Percentiles rank a stretch among this genome's conserved stretches.
Conservation (phyloP, 2,888 invertebrate species). For the Panzeria rudis region DNA sequence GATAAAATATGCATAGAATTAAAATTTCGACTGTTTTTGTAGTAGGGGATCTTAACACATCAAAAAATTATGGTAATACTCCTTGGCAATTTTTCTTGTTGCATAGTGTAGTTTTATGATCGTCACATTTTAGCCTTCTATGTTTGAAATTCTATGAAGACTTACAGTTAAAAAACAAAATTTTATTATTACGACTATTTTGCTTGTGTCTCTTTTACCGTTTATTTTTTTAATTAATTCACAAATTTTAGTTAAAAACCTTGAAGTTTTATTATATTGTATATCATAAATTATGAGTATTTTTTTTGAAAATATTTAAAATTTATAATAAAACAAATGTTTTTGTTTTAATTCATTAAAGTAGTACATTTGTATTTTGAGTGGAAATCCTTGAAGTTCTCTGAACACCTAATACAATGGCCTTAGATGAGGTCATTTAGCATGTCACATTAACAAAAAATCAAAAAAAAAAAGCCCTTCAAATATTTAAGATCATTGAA, state of each 20-base stretch:
- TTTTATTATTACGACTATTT: neutral
- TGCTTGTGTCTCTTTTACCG: neutral
- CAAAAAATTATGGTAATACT: too few relatives aligned
- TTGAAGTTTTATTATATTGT: neutral
- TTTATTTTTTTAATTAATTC: slow-evolving; percentile 5
- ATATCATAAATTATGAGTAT: neutral
- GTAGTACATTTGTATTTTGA: neutral
- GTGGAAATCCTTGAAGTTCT: slow-evolving; percentile 58
- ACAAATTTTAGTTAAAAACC: slow-evolving; percentile 23
- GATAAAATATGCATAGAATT: too few relatives aligned
- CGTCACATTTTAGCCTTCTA: too few relatives aligned
- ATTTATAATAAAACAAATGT: slow-evolving; percentile 13
- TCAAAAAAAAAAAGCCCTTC: slow-evolving; percentile 36
- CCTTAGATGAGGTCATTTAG: slow-evolving; percentile 68
- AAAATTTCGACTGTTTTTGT: too few relatives aligned
- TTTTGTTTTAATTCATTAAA: slow-evolving; percentile 1
- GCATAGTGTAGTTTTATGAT: too few relatives aligned
- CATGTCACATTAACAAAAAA: slow-evolving; percentile 7
- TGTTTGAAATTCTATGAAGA: too few relatives aligned
- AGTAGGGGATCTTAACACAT: too few relatives aligned
- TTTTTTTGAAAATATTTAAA: slow-evolving; percentile 19
- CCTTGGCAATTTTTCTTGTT: too few relatives aligned
- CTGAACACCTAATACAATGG: slow-evolving; percentile 67
- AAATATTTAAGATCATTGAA: slow-evolving; percentile 43
- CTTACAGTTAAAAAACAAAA: neutral